Evolutionary conservation across 2,888 invertebrate genomes (phyloP).

Genomic region (Tridacna gigas): DNA sequence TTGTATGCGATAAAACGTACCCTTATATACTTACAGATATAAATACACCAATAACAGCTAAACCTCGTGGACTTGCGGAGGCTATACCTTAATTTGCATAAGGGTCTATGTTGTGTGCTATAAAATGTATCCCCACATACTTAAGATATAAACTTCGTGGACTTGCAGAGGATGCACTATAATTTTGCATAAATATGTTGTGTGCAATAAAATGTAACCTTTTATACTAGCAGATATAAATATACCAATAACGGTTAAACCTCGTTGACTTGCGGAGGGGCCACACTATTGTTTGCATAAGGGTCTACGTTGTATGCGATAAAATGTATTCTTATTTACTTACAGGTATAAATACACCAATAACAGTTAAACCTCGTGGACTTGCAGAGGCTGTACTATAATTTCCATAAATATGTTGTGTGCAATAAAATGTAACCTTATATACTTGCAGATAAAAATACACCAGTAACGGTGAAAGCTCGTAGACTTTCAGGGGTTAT

Average conservation of each 20-base stretch:
- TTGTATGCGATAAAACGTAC: constrained; percentile 67
- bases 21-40: constrained; percentile 54
- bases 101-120: constrained; percentile 65
- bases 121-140: constrained; percentile 69
- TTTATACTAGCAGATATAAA: too few relatives aligned
- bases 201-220: too few relatives aligned
- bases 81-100: constrained; percentile 65
- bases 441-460: too few relatives aligned
- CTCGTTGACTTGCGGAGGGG: constrained; percentile 60
- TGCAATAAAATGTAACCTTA: constrained; percentile 67
- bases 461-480: constrained; percentile 60
- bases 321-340: constrained; percentile 56
- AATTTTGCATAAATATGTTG: too few relatives aligned
- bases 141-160: too few relatives aligned
- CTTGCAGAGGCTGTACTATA: constrained; percentile 57
- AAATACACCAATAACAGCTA: constrained; percentile 64
- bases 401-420: constrained; percentile 66
- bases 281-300: constrained; percentile 62
- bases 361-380: constrained; percentile 64
- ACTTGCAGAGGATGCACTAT: too few relatives aligned
- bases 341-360: constrained; percentile 65
- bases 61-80: constrained; percentile 58
- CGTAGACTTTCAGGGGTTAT: constrained; percentile 59
- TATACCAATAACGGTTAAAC: constrained; percentile 62
- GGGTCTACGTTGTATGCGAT: constrained; percentile 67